Evolutionary conservation across 2,888 invertebrate genomes (phyloP).

Genomic region (Lordiphosa fenestrarum): DNA sequence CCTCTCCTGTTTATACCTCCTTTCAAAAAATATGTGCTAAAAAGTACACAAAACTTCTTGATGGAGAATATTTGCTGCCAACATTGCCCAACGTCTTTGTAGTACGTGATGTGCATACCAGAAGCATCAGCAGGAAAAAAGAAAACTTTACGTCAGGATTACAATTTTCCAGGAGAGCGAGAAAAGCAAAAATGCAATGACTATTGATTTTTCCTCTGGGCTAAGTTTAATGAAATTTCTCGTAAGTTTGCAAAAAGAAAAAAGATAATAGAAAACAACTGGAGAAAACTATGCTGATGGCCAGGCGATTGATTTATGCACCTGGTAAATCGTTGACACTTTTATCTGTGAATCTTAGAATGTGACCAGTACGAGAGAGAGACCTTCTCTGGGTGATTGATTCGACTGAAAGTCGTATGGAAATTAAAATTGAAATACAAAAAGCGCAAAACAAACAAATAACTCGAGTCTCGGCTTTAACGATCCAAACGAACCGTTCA

Average conservation of each 20-base stretch:
- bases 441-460: conserved; percentile 37
- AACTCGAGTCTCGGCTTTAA: conserved; percentile 46
- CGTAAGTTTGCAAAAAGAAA: conserved; percentile 16
- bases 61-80: conserved; percentile 55
- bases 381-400: conserved; percentile 57
- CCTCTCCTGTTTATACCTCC: conserved; percentile 7
- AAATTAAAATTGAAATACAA: conserved; percentile 45
- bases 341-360: conserved; percentile 60
- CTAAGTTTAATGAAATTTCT: conserved; percentile 46
- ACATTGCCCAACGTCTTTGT: conserved; percentile 50
- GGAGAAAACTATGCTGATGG: too few relatives aligned
- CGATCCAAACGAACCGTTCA: conserved; percentile 52
- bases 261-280: too few relatives aligned
- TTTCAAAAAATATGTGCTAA: conserved; percentile 56
- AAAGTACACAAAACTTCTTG: conserved; percentile 59
- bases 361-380: conserved; percentile 43
- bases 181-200: conserved; percentile 10
- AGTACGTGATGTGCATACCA: conserved; percentile 64
- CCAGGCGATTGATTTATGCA: conserved; percentile 55
- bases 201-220: conserved; percentile 54
- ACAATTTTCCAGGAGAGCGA: conserved; percentile 30
- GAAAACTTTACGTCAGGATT: conserved; percentile 44
- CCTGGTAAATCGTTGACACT: conserved; percentile 41
- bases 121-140: conserved; percentile 25
- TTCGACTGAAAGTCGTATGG: conserved; percentile 54